These are phyloP conservation scores for Sebastes taczanowskii DNA, from an alignment of 2,797 vertebrate genomes.

Conservation along the genomic window DNA sequence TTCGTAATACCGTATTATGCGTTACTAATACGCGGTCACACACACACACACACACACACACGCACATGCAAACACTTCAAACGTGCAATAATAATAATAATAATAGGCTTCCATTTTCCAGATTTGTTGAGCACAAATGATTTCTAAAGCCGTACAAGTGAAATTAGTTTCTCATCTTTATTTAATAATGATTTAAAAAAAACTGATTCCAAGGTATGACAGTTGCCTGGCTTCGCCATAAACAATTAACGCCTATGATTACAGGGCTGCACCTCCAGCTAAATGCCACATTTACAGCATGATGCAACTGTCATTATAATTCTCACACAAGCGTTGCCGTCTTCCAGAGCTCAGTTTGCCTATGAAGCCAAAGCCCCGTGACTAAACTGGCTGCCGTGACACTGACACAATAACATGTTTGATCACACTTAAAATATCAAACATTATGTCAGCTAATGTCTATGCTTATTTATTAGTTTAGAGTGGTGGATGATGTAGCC, in stretches of 20 bases:
- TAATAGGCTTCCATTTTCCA: not conserved
- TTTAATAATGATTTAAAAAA: not conserved
- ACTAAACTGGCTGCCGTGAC: not conserved
- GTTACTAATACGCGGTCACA: not conserved
- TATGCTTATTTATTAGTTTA: too few relatives aligned
- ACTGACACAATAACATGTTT: not conserved
- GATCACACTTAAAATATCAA: not conserved
- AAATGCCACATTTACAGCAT: not conserved
- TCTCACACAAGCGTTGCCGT: not conserved
- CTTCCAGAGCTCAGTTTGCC: not conserved
- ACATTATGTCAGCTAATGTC: not conserved
- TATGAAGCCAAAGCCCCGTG: not conserved
- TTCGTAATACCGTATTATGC: not conserved
- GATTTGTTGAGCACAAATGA: not conserved
- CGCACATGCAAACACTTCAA: not conserved
- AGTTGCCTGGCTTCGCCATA: not conserved
- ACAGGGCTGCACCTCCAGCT: not conserved
- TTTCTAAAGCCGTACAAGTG: not conserved
- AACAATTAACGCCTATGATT: not conserved
- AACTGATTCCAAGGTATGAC: not conserved
- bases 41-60: too few relatives aligned
- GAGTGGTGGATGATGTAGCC: not conserved
- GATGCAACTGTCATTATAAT: not conserved
- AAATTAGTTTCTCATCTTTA: not conserved
- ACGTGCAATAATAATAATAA: not conserved